Base-by-base conservation (phyloP, 2,888 invertebrate species). In the Leptopilina drosophilae region DNA sequence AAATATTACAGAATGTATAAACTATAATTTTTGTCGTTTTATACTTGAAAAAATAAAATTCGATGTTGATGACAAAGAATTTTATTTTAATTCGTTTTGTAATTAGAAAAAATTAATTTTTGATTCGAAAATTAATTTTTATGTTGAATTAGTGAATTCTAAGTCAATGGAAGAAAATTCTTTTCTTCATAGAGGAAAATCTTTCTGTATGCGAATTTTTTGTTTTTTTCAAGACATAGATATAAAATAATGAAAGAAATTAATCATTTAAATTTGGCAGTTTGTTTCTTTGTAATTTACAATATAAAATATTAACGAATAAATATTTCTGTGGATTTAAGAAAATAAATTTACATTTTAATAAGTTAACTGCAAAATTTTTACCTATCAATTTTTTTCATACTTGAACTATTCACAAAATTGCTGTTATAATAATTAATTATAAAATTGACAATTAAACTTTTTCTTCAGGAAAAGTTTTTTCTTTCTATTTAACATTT, bases 11-110 rank as follows among this genome's bases (percentile, higher is more conserved):
- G 66, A 79, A 77, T 76, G 76, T 77, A 46, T 46, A 65, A 75
- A 81, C 33, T 64, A 78, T 42, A 77, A 80, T 64, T 77, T 56
- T 69, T 75, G 64, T 33, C 59, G 77, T 69, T 78, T 81, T 82
- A 80, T 81, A 77, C 79, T 66, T 81, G 87, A 78, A 87, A 84
- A 84, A 87, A 87, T 85, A 85, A 86, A 85, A 76, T 85, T 86
- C 78, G 76, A 81, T 81, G 77, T 83, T 67, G 80, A 82, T 67
- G 80, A 82, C 59, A 66, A 79, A 79, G 76, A 77, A 42, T 42
- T 42, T 42, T 33, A 33, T 33, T 33, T 33, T 33, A 33, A 33
- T 33, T 33, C 33, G 3, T 33, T 33, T 33, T 33, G 3, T 3
- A 33, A 33, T 4, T 33, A 5, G 3, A 33, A 33, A 33, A 33